Conservation (phyloP, 1,140 invertebrate genomes). For the Hetaerina americana region DNA sequence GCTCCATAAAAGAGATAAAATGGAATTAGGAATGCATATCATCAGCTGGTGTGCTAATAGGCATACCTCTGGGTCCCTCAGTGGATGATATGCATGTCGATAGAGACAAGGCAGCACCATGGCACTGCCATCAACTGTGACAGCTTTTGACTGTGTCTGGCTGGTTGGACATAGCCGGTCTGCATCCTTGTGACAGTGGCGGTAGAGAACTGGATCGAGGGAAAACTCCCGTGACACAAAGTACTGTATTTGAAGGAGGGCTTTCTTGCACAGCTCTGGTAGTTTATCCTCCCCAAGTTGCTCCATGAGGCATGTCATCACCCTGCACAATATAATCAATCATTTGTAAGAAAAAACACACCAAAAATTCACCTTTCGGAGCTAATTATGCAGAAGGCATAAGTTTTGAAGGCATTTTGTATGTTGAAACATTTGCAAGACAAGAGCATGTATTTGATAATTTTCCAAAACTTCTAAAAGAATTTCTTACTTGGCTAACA, state of each 20-base stretch:
- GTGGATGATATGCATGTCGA: conserved; percentile 55
- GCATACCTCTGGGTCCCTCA: background rate
- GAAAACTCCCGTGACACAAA: conserved; percentile 91
- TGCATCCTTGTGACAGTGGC: conserved; percentile 77
- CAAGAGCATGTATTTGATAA: no score
- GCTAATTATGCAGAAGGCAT: no score
- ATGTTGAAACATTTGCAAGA: no score
- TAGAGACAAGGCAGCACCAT: conserved; percentile 88
- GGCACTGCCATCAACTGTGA: conserved; percentile 43
- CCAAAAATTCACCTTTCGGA: background rate
- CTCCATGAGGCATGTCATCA: conserved; percentile 89
- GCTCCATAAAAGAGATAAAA: no score
- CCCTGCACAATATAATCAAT: conserved; percentile 41
- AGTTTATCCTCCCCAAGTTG: conserved; percentile 73
- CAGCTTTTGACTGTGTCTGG: conserved; percentile 55
- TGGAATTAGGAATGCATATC: no score
- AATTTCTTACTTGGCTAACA: no score
- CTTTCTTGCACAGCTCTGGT: conserved; percentile 78
- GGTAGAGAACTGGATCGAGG: conserved; percentile 79
- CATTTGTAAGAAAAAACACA: background rate
- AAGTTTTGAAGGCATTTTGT: no score
- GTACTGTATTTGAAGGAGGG: conserved; percentile 91
- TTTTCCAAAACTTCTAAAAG: no score
- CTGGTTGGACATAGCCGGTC: conserved; percentile 65
- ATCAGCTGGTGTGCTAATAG: no score